A percentile compares a stretch with the other conserved stretches of the same genome.
Evolutionary conservation across 2,797 vertebrate genomes (phyloP).

Genomic region (Erethizon dorsatum): DNA sequence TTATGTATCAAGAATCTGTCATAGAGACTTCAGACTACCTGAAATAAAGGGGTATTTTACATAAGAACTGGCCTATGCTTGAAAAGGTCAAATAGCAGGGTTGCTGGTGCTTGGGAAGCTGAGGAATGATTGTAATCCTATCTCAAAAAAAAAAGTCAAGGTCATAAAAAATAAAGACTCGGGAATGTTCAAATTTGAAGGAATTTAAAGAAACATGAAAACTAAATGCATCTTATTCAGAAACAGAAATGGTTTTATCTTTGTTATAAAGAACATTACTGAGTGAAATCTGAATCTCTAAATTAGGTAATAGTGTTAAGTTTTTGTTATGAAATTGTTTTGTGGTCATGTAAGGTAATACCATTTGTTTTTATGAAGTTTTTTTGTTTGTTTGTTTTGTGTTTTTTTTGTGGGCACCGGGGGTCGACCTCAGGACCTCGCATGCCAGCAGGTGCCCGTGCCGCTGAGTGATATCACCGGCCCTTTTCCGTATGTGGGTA

Average conservation of each 20-base stretch:
- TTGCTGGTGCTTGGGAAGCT: background rate
- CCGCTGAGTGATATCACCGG: too few relatives aligned
- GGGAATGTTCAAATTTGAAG: background rate
- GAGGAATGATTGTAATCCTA: background rate
- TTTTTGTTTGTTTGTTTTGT: too few relatives aligned
- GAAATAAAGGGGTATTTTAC: background rate
- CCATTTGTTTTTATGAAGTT: background rate
- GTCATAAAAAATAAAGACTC: background rate
- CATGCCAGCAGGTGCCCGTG: too few relatives aligned
- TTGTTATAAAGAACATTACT: background rate
- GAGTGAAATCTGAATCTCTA: background rate
- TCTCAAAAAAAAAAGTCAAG: background rate
- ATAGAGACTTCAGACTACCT: background rate
- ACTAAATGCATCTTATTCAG: background rate
- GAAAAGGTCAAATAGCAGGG: background rate
- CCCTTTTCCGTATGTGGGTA: too few relatives aligned
- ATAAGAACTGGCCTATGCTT: background rate
- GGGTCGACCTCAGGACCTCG: too few relatives aligned
- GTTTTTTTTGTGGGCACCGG: too few relatives aligned
- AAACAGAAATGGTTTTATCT: background rate
- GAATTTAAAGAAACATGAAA: background rate
- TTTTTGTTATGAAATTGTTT: background rate
- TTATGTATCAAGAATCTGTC: background rate
- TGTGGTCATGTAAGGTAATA: background rate
- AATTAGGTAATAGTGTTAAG: background rate